Percentiles rank a stretch among this genome's conserved stretches.
phyloP scores from a whole-genome alignment of 2,888 invertebrate species.

The Hemithea aestivaria region DNA sequence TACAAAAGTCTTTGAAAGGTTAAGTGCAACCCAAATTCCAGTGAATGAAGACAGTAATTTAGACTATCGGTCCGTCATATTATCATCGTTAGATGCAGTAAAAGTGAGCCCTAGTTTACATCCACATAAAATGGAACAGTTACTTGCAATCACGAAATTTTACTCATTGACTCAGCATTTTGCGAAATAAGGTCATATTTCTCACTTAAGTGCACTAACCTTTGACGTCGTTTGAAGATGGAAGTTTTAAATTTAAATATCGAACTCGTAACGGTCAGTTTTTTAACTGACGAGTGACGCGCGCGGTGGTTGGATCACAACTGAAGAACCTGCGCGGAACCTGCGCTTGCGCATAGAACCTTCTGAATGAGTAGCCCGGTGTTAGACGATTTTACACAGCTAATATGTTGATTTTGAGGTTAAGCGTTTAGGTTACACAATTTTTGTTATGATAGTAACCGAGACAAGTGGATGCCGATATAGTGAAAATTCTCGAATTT shows the following conservation, averaged over 20 bases:
- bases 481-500: conserved; percentile 1
- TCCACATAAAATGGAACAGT: conserved; percentile 9
- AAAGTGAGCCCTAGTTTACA: conserved; percentile 10
- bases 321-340: conserved; percentile 27
- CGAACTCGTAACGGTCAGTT: conserved; percentile 12
- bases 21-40: neutral
- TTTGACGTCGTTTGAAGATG: conserved; percentile 12
- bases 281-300: conserved; percentile 19
- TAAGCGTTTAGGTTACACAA: conserved; percentile 21
- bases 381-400: conserved; percentile 17
- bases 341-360: conserved; percentile 23
- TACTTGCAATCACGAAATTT: neutral
- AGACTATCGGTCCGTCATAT: neutral
- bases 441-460: conserved; percentile 10
- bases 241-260: conserved; percentile 11
- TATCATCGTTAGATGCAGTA: conserved; percentile 9
- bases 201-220: conserved; percentile 22
- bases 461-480: conserved; percentile 1
- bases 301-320: conserved; percentile 28
- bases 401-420: conserved; percentile 21
- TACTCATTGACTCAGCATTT: neutral
- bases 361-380: conserved; percentile 19
- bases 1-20: too few species aligned
- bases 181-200: conserved; percentile 2
- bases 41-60: neutral